Percentiles rank a stretch among this genome's conserved stretches.
Evolutionary conservation across 1,140 invertebrate species (phyloP).

Genomic region (Xylocopa sonorina): DNA sequence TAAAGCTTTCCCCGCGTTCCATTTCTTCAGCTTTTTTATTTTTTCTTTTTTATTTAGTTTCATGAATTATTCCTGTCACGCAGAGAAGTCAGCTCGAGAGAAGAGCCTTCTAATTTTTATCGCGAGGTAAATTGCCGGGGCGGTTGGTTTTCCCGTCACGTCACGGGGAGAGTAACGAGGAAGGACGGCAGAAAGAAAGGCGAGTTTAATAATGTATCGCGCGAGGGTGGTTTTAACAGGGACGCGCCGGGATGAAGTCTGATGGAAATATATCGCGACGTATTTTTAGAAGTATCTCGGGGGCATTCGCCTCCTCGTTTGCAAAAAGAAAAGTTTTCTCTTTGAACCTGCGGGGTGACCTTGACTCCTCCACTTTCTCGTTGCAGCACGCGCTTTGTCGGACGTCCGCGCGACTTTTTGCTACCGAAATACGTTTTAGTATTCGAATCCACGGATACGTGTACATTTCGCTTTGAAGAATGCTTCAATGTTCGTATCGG

Average conservation of each 20-base stretch:
- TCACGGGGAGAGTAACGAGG: neutral
- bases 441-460: too few species aligned
- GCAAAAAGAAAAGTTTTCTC: neutral
- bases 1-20: too few species aligned
- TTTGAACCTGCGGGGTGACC: constrained; percentile 30
- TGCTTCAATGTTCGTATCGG: too few species aligned
- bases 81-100: neutral
- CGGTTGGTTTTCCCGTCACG: constrained; percentile 29
- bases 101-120: constrained; percentile 27
- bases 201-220: constrained; percentile 10
- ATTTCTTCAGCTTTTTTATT: neutral
- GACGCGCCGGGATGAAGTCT: constrained; percentile 16
- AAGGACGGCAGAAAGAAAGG: neutral
- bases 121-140: neutral
- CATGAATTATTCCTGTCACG: neutral
- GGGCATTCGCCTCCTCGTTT: constrained; percentile 4
- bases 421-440: neutral
- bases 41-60: neutral
- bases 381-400: neutral
- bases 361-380: constrained; percentile 3
- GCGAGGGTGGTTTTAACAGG: constrained; percentile 14
- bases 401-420: neutral
- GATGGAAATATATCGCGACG: constrained; percentile 31
- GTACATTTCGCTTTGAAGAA: too few species aligned
- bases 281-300: constrained; percentile 23